phyloP scores from a whole-genome alignment of 2,113 vertebrate genomes.

The Callithrix jacchus region DNA sequence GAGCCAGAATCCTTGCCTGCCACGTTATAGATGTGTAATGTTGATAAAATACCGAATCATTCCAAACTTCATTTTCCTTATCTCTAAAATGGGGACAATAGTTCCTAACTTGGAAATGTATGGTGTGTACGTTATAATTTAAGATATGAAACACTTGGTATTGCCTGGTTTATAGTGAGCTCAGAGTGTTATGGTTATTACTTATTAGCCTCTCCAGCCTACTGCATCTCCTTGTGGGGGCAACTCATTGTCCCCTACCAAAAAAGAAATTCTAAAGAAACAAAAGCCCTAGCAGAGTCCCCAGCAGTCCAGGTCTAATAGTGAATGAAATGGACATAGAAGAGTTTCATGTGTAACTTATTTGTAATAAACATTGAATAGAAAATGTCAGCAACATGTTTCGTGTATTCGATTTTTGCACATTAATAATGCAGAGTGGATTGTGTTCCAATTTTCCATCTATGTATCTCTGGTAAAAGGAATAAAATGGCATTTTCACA shows the following conservation, averaged over 20 bases:
- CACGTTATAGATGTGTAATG: no score
- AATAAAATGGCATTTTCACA: not conserved
- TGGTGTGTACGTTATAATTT: not conserved
- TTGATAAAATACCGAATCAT: not conserved
- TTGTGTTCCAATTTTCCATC: not conserved
- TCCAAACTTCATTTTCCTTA: constrained; percentile 7
- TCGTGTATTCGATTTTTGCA: not conserved
- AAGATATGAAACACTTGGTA: not conserved
- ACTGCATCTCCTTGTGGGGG: not conserved
- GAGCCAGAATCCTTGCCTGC: not conserved
- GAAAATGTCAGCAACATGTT: not conserved
- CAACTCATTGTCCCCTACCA: not conserved
- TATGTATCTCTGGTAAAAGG: not conserved
- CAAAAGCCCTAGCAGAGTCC: not conserved
- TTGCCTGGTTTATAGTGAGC: not conserved
- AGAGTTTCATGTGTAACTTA: not conserved
- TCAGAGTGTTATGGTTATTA: not conserved
- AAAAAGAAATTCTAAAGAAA: not conserved
- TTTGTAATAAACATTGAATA: not conserved
- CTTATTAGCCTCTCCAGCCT: not conserved
- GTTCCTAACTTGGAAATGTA: not conserved
- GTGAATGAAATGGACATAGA: not conserved
- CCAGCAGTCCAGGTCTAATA: not conserved
- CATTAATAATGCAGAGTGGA: not conserved
- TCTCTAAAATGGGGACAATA: constrained; percentile 48